Conservation (phyloP, 2,888 invertebrate species). For the Mimachlamys varia region DNA sequence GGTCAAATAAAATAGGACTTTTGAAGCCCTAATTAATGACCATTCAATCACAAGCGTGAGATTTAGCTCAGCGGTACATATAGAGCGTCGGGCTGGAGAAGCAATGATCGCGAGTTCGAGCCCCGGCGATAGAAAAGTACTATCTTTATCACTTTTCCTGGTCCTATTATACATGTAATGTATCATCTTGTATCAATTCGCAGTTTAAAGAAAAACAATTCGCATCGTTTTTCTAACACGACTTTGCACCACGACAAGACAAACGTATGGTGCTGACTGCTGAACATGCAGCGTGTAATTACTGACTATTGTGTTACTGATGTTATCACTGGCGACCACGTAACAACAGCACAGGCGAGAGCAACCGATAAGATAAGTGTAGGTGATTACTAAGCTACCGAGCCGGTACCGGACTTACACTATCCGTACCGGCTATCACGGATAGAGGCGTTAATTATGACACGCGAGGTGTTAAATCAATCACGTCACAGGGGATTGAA, state of each 20-base stretch:
- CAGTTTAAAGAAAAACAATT: too few species aligned
- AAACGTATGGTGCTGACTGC: neutral
- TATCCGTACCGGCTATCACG: neutral
- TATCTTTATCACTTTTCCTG: too few species aligned
- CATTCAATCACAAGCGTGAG: too few species aligned
- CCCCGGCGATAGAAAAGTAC: too few species aligned
- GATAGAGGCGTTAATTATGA: neutral
- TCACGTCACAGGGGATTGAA: neutral
- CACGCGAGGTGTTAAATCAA: constrained; percentile 3
- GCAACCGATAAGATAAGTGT: neutral
- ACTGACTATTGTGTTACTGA: neutral
- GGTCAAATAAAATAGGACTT: too few species aligned
- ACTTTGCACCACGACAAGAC: neutral
- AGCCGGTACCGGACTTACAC: neutral
- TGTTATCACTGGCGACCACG: neutral
- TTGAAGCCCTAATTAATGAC: too few species aligned
- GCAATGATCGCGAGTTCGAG: too few species aligned
- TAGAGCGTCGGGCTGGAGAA: too few species aligned
- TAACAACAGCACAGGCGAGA: neutral
- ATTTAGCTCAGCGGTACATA: too few species aligned
- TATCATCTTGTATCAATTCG: too few species aligned
- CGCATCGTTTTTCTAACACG: too few species aligned
- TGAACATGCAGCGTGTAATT: neutral
- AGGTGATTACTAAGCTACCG: neutral
- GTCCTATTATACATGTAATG: too few species aligned